Evolutionary conservation across 2,888 invertebrate genomes (phyloP).

Genomic region (Conomelus anceps): DNA sequence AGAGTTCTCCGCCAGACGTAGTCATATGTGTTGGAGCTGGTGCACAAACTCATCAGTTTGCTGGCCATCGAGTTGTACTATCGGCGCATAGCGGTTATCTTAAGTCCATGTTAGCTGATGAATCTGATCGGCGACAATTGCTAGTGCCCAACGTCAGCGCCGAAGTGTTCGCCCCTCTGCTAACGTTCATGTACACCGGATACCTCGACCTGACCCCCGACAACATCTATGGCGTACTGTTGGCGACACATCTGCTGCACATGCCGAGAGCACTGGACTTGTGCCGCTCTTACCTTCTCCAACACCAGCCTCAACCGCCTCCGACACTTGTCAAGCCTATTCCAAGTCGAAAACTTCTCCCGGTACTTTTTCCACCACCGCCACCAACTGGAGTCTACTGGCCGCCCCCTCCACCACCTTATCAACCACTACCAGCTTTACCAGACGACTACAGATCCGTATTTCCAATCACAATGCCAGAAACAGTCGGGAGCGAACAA

Average conservation of each 20-base stretch:
- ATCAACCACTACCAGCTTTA: conserved; percentile 25
- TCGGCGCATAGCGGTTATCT: conserved; percentile 65
- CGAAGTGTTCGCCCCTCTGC: conserved; percentile 54
- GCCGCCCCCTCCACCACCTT: conserved; percentile 32
- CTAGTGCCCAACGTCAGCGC: conserved; percentile 35
- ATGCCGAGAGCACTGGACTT: conserved; percentile 66
- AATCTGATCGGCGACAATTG: conserved; percentile 45
- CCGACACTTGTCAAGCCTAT: conserved; percentile 50
- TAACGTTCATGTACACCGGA: conserved; percentile 71
- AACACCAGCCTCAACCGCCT: conserved; percentile 37
- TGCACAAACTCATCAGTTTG: conserved; percentile 47
- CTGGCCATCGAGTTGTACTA: conserved; percentile 58
- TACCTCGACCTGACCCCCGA: conserved; percentile 59
- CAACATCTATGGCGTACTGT: conserved; percentile 63
- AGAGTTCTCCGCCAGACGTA: conserved; percentile 35
- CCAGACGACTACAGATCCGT: conserved; percentile 17
- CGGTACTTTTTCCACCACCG: conserved; percentile 27
- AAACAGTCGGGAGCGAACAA: conserved; percentile 4
- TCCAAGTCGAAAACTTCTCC: conserved; percentile 43
- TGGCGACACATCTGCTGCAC: conserved; percentile 64
- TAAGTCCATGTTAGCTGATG: conserved; percentile 52
- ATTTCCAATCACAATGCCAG: conserved; percentile 10
- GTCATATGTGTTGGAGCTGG: conserved; percentile 36
- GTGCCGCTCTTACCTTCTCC: conserved; percentile 56
- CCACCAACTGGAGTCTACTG: conserved; percentile 32